phyloP scores from a whole-genome alignment of 2,797 vertebrate genomes.

The Oceanodroma leucorhoa region DNA sequence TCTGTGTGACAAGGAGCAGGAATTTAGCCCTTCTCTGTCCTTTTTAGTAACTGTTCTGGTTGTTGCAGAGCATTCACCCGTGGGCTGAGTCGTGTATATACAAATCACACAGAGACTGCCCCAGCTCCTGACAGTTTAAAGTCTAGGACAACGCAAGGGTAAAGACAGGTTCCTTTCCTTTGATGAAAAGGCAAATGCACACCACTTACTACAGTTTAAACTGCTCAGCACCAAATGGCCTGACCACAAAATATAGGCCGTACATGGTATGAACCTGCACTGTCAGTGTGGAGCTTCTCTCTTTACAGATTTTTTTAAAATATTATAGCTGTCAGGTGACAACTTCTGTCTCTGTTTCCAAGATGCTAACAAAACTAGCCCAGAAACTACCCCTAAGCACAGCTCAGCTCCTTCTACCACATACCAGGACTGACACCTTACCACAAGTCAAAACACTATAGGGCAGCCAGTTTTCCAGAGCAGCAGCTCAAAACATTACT shows the following conservation, averaged over 20 bases:
- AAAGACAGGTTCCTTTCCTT: background rate
- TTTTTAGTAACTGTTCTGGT: background rate
- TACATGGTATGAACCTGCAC: background rate
- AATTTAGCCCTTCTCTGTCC: background rate
- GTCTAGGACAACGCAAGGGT: background rate
- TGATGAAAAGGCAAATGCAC: background rate
- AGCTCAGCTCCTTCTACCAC: background rate
- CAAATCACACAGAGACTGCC: background rate
- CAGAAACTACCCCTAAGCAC: background rate
- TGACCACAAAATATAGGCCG: background rate
- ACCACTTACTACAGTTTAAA: background rate
- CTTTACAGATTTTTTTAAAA: fast-evolving
- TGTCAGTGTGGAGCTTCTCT: background rate
- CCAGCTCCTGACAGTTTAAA: background rate
- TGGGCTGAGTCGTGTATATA: background rate
- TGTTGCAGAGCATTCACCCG: background rate
- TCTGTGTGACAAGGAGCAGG: background rate
- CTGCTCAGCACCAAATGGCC: background rate
- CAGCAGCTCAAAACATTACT: background rate
- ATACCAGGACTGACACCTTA: background rate
- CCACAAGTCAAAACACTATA: background rate
- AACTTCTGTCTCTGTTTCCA: background rate
- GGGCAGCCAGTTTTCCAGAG: background rate
- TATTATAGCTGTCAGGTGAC: background rate
- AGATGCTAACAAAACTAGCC: background rate